Evolutionary conservation across 2,797 vertebrate genomes (phyloP).

Genomic region (Tapirus indicus): DNA sequence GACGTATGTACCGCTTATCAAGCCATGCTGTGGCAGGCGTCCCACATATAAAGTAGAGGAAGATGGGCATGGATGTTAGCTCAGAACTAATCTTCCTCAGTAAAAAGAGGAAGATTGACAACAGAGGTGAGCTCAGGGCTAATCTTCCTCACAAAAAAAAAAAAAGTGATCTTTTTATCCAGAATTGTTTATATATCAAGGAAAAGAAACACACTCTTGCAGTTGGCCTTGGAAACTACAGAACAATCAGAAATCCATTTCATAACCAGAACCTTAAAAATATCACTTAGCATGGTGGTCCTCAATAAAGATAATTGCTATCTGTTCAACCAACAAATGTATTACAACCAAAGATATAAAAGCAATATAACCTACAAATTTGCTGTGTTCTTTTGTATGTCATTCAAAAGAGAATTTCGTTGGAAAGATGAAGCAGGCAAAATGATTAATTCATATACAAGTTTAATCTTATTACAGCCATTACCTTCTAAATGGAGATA

Average conservation of each 20-base stretch:
- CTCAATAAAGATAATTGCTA: conserved; percentile 21
- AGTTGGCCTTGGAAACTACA: conserved; percentile 36
- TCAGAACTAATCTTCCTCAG: no score
- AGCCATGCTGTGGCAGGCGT: no score
- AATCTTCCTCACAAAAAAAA: no score
- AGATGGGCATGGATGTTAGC: no score
- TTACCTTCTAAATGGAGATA: conserved; percentile 64
- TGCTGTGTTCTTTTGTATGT: neutral
- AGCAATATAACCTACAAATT: conserved; percentile 1
- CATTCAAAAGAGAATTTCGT: conserved; percentile 34
- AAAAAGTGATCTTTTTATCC: conserved; percentile 40
- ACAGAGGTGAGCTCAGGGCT: no score
- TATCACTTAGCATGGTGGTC: neutral
- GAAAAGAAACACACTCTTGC: neutral
- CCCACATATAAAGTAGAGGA: no score
- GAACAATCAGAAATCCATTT: conserved; percentile 34
- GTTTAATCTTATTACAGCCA: conserved; percentile 59
- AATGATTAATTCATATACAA: conserved; percentile 51
- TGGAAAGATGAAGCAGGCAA: conserved; percentile 33
- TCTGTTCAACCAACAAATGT: conserved; percentile 44
- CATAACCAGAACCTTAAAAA: conserved; percentile 49
- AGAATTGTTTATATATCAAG: neutral
- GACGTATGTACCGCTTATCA: no score
- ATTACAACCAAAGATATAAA: conserved; percentile 41
- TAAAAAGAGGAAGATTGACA: no score